phyloP scores from a whole-genome alignment of 2,797 vertebrate genomes.

The Sebastes diploproa region DNA sequence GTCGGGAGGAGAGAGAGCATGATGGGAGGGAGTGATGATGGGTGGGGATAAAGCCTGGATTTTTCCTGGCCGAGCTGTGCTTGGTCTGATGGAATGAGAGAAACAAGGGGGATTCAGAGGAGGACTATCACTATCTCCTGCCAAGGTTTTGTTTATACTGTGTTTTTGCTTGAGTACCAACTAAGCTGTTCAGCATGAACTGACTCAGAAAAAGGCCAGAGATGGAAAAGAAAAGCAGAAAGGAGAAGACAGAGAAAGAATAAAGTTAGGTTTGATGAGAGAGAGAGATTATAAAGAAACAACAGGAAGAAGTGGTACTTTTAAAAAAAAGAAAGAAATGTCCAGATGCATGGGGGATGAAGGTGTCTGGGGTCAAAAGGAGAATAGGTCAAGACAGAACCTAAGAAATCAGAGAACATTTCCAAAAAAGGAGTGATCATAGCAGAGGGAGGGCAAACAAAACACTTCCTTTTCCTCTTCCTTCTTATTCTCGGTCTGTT shows the following conservation, averaged over 20 bases:
- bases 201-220: slow-evolving; percentile 17
- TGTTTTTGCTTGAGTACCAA: slow-evolving; percentile 31
- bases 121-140: slow-evolving; percentile 24
- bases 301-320: neutral
- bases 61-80: slow-evolving; percentile 24
- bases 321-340: neutral
- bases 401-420: slow-evolving; percentile 22
- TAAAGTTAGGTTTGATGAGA: neutral
- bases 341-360: slow-evolving; percentile 22
- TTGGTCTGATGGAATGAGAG: slow-evolving; percentile 31
- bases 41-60: slow-evolving; percentile 17
- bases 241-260: neutral
- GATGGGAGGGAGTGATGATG: slow-evolving; percentile 19
- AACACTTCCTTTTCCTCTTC: slow-evolving; percentile 35
- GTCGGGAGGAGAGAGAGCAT: slow-evolving; percentile 20
- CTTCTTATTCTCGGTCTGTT: slow-evolving; percentile 3
- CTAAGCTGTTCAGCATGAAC: slow-evolving; percentile 54
- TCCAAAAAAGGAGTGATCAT: slow-evolving; percentile 44
- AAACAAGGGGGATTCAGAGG: slow-evolving; percentile 6
- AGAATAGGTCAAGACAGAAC: slow-evolving; percentile 13
- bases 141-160: slow-evolving; percentile 57
- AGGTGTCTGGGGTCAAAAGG: slow-evolving; percentile 4
- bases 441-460: slow-evolving; percentile 27
- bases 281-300: neutral
- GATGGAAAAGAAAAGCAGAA: slow-evolving; percentile 23